Evolutionary conservation across 2,888 invertebrate species (phyloP), one percentile per base, ranked within the genome.

Genomic region (Spisula solida): DNA sequence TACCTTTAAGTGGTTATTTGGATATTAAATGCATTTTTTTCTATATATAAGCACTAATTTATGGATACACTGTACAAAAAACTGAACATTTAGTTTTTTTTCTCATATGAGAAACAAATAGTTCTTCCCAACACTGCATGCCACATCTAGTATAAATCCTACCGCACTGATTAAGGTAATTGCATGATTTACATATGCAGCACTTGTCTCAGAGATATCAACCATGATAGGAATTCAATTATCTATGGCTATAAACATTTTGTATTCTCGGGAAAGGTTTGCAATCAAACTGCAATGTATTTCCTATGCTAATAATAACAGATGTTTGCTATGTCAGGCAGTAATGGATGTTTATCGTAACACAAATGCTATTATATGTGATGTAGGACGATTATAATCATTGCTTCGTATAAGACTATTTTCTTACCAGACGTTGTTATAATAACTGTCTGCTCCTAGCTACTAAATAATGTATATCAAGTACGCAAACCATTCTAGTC

Each of bases 391-490:
- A 34, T 34, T 75, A 16, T 75, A 75, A 75, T 75, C 10, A 75
- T 75, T 34, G 75, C 16, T 16, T 16, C 0, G 31, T 75, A 75
- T 75, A 75, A 75, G 25, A 75, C 75, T 14, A 75, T 31, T 75
- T 34, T 82, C 66, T 66, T 82, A 41, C n/a, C 20, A 55, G 29
- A 56, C 60, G 10, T 10, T 41, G 18, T 25, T 20, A 31, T 66
- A 41, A 55, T 66, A 60, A 60, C 55, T 82, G 55, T 31, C 55
- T 66, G 4, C 75, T n/a, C 12, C 75, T 79, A 51, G n/a, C 34
- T 55, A 78, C 85, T 85, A 78, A 51, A 79, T 55, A 79, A 78
- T 20, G 55, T 41, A 75, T 75, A 75, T 75, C 75, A 75, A 75
- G 31, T 75, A 75, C 34, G 5, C 34, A 75, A 75, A 2, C 31